phyloP scores from a whole-genome alignment of 2,888 invertebrate species.

The Trichogramma evanescens region DNA sequence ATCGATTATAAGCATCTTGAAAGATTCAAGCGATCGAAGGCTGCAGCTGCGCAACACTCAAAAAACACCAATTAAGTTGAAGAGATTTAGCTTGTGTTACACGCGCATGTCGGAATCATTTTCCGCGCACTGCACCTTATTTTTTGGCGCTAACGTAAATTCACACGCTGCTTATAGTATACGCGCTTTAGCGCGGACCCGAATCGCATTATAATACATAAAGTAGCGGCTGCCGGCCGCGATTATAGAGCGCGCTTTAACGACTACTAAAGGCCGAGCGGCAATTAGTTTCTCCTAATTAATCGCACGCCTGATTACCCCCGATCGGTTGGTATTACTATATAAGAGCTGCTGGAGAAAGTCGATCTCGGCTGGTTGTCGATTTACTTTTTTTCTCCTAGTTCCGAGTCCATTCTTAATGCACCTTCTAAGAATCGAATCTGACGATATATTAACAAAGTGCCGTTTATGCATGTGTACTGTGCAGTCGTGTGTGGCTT shows the following conservation, averaged over 20 bases:
- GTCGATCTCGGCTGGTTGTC: background rate
- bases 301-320: background rate
- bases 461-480: too few species aligned
- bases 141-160: background rate
- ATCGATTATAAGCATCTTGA: too few species aligned
- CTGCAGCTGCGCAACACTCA: too few species aligned
- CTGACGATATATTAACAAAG: too few species aligned
- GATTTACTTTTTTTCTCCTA: background rate
- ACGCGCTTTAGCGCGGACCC: background rate
- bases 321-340: background rate
- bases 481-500: too few species aligned
- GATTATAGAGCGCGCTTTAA: background rate
- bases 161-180: background rate
- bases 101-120: background rate
- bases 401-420: constrained; percentile 9
- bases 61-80: too few species aligned
- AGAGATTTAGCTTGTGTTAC: background rate
- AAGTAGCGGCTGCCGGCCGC: background rate
- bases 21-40: background rate
- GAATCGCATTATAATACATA: background rate
- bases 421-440: too few species aligned
- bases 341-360: background rate
- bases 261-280: background rate
- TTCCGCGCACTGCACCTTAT: background rate
- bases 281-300: constrained; percentile 12